A percentile compares a stretch with the other conserved stretches of the same genome.
Conservation (phyloP, 2,888 invertebrate genomes). For the Drosophila demipolita region DNA sequence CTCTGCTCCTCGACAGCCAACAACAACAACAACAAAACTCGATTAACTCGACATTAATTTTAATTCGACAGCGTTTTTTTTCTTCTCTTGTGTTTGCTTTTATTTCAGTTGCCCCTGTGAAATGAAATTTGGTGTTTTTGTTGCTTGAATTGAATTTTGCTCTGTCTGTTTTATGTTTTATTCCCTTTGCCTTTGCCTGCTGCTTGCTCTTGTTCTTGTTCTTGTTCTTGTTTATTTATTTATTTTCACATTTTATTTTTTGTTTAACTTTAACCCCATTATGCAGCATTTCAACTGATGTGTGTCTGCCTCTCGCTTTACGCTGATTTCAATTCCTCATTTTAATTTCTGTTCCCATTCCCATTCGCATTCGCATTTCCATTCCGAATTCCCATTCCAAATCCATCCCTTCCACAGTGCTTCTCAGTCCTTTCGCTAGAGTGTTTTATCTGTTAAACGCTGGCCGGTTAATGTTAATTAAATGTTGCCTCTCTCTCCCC, state of each 20-base stretch:
- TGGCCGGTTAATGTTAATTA: constrained; percentile 53
- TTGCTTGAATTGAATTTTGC: constrained; percentile 56
- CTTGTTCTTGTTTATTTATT: constrained; percentile 24
- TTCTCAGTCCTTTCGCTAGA: constrained; percentile 31
- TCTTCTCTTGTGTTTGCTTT: constrained; percentile 30
- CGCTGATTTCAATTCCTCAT: constrained; percentile 48
- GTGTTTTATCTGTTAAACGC: constrained; percentile 22
- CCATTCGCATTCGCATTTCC: constrained; percentile 8
- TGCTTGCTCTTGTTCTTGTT: constrained; percentile 36
- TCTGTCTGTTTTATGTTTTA: constrained; percentile 50
- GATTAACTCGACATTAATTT: constrained; percentile 84
- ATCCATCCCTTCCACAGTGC: constrained; percentile 1
- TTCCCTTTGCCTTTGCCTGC: constrained; percentile 37
- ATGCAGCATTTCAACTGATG: constrained; percentile 44
- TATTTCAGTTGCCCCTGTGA: constrained; percentile 32
- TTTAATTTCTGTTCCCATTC: constrained; percentile 44
- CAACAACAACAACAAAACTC: constrained; percentile 75
- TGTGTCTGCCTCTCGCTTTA: constrained; percentile 42
- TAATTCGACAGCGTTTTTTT: constrained; percentile 81
- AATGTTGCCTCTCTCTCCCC: constrained; percentile 23
- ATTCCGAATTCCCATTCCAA: constrained; percentile 2
- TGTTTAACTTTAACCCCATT: constrained; percentile 72
- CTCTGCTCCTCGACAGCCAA: constrained; percentile 51
- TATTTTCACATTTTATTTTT: constrained; percentile 31
- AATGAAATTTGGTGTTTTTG: constrained; percentile 55